phyloP scores from a whole-genome alignment of 53 echinoderm and acorn worm genomes.

The Arbacia lixula region DNA sequence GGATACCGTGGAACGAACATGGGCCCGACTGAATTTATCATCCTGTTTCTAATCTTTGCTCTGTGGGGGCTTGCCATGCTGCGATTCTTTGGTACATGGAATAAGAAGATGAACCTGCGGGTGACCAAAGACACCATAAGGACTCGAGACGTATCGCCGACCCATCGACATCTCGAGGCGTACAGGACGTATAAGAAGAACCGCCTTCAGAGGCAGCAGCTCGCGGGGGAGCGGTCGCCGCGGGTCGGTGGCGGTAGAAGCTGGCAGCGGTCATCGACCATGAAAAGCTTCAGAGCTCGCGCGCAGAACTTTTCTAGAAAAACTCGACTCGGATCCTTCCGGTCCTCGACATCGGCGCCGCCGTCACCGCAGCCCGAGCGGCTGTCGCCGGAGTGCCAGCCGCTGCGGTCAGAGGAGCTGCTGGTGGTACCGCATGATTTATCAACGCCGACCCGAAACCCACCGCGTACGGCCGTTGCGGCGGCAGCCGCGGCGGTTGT shows the following conservation, averaged over 20 bases:
- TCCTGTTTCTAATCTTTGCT: slow-evolving; percentile 73
- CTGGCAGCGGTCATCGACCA: slow-evolving; percentile 29
- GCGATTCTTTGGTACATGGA: slow-evolving; percentile 88
- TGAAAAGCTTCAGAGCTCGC: slow-evolving; percentile 44
- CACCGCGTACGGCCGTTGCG: slow-evolving; percentile 1
- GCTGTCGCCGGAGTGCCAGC: slow-evolving; percentile 24
- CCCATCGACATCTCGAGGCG: slow-evolving; percentile 36
- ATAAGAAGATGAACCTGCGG: slow-evolving; percentile 87
- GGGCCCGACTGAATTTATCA: slow-evolving; percentile 62
- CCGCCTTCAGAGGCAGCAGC: neutral
- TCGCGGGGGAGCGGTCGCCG: neutral
- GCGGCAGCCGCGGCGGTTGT: slow-evolving; percentile 27
- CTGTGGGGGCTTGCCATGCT: slow-evolving; percentile 83
- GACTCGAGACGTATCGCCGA: slow-evolving; percentile 33
- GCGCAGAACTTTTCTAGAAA: slow-evolving; percentile 47
- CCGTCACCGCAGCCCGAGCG: slow-evolving; percentile 17
- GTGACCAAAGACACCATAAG: slow-evolving; percentile 56
- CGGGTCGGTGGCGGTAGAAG: neutral
- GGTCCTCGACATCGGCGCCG: slow-evolving; percentile 12
- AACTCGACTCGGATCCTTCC: slow-evolving; percentile 14
- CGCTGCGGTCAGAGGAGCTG: slow-evolving; percentile 11
- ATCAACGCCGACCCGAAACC: slow-evolving; percentile 1
- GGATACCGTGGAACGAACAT: slow-evolving; percentile 7
- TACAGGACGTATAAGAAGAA: slow-evolving; percentile 38
- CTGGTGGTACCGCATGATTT: neutral